A percentile compares a stretch with the other conserved stretches of the same genome.
Conservation (phyloP, 1,140 invertebrate species). For the Mycetomoellerius zeteki region DNA sequence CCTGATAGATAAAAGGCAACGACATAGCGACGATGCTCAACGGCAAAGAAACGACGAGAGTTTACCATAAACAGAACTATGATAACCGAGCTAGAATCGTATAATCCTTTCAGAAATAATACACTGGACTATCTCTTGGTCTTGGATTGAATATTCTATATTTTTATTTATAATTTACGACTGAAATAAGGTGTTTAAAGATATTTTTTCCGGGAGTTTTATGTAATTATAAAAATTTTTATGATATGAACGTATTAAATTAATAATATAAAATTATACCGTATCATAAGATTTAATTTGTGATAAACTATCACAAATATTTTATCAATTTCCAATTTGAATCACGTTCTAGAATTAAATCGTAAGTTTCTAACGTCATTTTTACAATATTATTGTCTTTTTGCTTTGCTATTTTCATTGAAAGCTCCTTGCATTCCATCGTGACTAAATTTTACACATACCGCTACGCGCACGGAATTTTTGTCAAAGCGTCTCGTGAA, state of each 20-base stretch:
- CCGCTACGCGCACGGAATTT: constrained; percentile 61
- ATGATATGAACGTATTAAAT: neutral
- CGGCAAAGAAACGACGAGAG: constrained; percentile 33
- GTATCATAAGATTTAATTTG: constrained; percentile 9
- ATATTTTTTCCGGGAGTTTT: neutral
- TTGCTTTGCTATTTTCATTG: constrained; percentile 34
- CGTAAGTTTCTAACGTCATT: neutral
- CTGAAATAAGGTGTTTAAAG: constrained; percentile 1
- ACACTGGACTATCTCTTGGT: neutral
- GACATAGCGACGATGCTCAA: constrained; percentile 49
- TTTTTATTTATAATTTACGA: neutral
- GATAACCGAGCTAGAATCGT: constrained; percentile 8
- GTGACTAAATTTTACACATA: constrained; percentile 56
- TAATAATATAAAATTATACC: neutral
- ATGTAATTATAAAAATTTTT: constrained; percentile 1
- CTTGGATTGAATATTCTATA: constrained; percentile 1
- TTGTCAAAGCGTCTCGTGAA: constrained; percentile 55
- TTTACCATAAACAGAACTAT: constrained; percentile 47
- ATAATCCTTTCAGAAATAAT: constrained; percentile 30
- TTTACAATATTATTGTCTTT: constrained; percentile 14
- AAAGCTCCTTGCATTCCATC: constrained; percentile 36
- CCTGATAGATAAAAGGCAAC: constrained; percentile 71
- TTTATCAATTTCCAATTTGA: constrained; percentile 2
- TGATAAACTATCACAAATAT: neutral
- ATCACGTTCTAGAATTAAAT: neutral